phyloP scores from a whole-genome alignment of 2,113 vertebrate genomes.

The Nothobranchius kuhntae region DNA sequence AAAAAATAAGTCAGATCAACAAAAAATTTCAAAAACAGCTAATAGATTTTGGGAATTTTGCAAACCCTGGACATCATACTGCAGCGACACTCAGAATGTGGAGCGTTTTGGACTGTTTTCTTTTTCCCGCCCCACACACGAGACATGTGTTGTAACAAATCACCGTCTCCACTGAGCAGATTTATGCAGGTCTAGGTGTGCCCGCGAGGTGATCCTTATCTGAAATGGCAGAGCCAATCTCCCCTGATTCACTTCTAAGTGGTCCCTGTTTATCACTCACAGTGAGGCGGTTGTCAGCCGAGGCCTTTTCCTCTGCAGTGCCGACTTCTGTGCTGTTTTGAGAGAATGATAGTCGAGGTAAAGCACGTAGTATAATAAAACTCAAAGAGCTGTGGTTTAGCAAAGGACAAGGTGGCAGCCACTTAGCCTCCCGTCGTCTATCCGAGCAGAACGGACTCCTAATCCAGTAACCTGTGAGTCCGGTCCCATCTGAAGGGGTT shows the following conservation, averaged over 20 bases:
- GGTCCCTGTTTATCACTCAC: conserved; percentile 77
- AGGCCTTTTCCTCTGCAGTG: conserved; percentile 49
- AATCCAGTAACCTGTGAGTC: conserved; percentile 68
- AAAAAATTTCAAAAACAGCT: neutral
- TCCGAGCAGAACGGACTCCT: conserved; percentile 67
- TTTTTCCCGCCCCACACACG: conserved; percentile 14
- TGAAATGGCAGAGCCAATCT: conserved; percentile 71
- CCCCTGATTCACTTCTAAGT: conserved; percentile 74
- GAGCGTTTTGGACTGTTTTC: conserved; percentile 22
- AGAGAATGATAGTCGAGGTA: conserved; percentile 18
- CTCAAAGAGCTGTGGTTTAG: conserved; percentile 30
- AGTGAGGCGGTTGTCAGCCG: conserved; percentile 65
- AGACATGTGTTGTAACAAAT: conserved; percentile 66
- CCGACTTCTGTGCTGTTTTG: conserved; percentile 51
- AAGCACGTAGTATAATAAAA: conserved; percentile 37
- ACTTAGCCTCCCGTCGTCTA: conserved; percentile 45
- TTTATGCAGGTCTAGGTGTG: conserved; percentile 76
- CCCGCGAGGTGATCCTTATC: conserved; percentile 73
- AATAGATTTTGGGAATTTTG: conserved; percentile 18
- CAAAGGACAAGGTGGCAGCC: conserved; percentile 41
- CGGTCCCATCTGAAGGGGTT: conserved; percentile 64
- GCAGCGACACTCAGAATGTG: conserved; percentile 8
- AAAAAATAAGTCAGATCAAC: conserved; percentile 11
- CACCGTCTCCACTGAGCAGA: conserved; percentile 61
- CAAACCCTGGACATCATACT: conserved; percentile 14